Evolutionary conservation across 2,113 vertebrate species (phyloP).

Genomic region (Micronisus gabar): DNA sequence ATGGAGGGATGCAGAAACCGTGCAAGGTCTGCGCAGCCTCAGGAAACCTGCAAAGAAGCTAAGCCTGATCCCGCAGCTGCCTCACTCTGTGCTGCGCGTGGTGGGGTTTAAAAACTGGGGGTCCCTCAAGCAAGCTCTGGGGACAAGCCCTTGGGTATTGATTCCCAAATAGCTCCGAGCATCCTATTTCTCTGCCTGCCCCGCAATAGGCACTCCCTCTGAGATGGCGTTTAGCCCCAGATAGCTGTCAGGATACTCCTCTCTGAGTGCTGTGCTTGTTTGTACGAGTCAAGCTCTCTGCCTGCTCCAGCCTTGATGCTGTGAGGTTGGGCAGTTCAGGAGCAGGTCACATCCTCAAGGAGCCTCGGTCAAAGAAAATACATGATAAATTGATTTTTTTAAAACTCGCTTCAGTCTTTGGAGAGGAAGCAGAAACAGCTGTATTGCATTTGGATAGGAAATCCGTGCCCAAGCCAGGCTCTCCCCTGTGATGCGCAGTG

Average conservation of each 20-base stretch:
- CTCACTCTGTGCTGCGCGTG: neutral
- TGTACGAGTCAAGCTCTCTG: neutral
- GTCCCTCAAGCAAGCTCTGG: neutral
- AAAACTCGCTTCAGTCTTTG: neutral
- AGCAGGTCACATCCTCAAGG: neutral
- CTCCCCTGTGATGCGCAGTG: neutral
- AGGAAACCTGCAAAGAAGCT: neutral
- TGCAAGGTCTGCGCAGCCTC: neutral
- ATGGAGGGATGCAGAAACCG: neutral
- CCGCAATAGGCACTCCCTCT: neutral
- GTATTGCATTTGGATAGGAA: conserved; percentile 9
- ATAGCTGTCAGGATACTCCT: neutral
- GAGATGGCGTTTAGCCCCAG: neutral
- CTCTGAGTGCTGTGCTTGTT: neutral
- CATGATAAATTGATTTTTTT: neutral
- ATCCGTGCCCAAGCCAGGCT: fast-evolving
- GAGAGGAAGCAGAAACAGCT: conserved; percentile 47
- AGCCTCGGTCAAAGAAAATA: conserved; percentile 1
- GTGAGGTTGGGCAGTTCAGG: conserved; percentile 8
- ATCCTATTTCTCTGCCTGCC: neutral
- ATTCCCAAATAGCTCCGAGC: neutral
- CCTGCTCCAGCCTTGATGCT: neutral
- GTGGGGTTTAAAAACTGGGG: neutral
- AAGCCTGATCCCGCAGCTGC: neutral
- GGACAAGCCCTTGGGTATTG: neutral